phyloP scores from a whole-genome alignment of 2,888 invertebrate genomes.

The Dryococelus australis region DNA sequence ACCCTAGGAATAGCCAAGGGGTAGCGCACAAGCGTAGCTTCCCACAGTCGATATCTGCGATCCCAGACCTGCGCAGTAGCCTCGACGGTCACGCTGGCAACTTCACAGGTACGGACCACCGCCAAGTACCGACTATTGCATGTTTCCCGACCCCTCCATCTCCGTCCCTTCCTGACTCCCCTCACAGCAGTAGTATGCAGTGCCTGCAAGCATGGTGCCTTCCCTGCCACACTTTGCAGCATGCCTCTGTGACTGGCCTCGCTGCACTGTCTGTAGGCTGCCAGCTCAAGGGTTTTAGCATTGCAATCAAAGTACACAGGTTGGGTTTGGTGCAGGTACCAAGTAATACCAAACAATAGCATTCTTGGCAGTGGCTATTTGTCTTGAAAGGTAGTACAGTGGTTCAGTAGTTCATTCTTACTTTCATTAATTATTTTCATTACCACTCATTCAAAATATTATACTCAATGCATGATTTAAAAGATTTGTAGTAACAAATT shows the following conservation, averaged over 20 bases:
- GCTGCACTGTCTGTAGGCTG: neutral
- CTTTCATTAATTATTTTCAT: too few relatives aligned
- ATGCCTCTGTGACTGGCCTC: neutral
- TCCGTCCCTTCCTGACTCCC: neutral
- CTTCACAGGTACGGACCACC: conserved; percentile 63
- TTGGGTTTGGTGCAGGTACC: neutral
- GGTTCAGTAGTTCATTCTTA: too few relatives aligned
- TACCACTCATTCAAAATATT: too few relatives aligned
- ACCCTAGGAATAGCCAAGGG: conserved; percentile 78
- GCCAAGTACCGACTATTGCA: conserved; percentile 44
- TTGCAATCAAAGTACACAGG: neutral
- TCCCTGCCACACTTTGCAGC: neutral
- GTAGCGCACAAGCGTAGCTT: conserved; percentile 85
- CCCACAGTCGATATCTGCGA: conserved; percentile 84
- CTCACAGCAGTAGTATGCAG: conserved; percentile 12
- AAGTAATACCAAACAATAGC: neutral
- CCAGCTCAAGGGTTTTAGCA: neutral
- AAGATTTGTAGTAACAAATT: too few relatives aligned
- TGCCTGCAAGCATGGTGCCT: neutral
- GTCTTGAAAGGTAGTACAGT: too few relatives aligned
- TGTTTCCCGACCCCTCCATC: neutral
- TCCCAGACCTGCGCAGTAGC: conserved; percentile 85
- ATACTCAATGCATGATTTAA: too few relatives aligned
- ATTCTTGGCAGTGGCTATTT: too few relatives aligned
- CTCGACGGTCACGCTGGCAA: conserved; percentile 56